Evolutionary conservation across 2,888 invertebrate genomes (phyloP), one percentile per base, ranked within the genome.

Genomic region (Pantelozetes paolii): DNA sequence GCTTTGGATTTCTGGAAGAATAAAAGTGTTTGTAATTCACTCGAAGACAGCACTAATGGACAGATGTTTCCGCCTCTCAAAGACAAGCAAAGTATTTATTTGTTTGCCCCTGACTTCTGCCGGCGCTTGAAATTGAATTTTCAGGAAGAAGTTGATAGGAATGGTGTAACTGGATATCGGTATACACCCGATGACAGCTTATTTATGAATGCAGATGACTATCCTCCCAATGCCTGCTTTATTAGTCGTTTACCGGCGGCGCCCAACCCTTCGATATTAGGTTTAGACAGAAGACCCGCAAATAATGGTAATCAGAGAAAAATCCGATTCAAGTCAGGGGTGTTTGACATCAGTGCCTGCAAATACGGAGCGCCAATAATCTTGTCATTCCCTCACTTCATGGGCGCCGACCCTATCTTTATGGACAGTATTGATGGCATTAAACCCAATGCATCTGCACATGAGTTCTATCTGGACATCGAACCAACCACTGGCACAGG

Each of bases 351-450:
- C 30, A 70, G 69, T 32, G 50, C 50, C 9, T 76, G 75, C 30
- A 67, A 69, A 74, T 76, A 64, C 40, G 89, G 89, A 71, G 90
- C 92, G n/a, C 93, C 94, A 0, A 88, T 90, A 0, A 90, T 89
- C 82, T 86, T 91, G 30, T 89, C 91, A 0, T 87, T 88, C 79
- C 93, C 94, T 0, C 92, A 94, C 82, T 92, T 92, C 83, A 87
- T 89, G 78, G 81, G 89, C 79, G 87, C 89, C 0, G 90, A 91
- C 82, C 85, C 86, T 0, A 83, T 83, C 77, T 92, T 91, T 79
- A 80, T 84, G 13, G 79, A 85, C 74, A 85, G 85, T 50, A 84
- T 94, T 0, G 83, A 83, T 0, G 92, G 92, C 0, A 82, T 93
- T 80, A 80, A 84, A 0, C 90, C 93, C 0, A 83, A 86, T 0